Evolutionary conservation across 2,113 vertebrate species (phyloP).

Genomic region (Oenanthe oenanthe): DNA sequence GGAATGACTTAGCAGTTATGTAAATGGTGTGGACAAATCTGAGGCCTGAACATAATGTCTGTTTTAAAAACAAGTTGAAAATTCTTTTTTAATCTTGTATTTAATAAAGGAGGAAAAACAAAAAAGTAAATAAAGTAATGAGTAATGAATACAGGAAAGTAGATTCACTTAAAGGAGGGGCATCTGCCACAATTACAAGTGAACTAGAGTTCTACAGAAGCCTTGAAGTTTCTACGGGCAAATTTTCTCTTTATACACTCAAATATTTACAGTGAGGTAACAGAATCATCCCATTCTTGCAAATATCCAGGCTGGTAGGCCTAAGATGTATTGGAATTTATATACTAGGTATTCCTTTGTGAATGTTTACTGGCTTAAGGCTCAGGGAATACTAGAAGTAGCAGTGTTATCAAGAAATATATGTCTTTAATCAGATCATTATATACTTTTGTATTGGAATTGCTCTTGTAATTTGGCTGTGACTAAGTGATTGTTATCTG

Average conservation of each 20-base stretch:
- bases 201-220: neutral
- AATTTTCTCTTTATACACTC: neutral
- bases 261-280: neutral
- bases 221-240: neutral
- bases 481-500: neutral
- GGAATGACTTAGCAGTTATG: slow-evolving; percentile 7
- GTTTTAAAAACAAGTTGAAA: neutral
- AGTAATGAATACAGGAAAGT: neutral
- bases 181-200: neutral
- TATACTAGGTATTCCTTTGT: neutral
- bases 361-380: neutral
- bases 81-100: neutral
- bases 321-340: neutral
- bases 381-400: neutral
- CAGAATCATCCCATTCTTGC: neutral
- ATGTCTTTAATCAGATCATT: neutral
- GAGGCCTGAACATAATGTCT: neutral
- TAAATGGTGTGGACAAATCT: neutral
- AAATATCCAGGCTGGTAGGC: neutral
- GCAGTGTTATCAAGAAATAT: neutral
- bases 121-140: neutral
- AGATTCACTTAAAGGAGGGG: neutral
- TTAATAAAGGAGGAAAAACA: slow-evolving; percentile 9
- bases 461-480: neutral
- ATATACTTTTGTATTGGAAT: neutral